Evolutionary conservation across 1,140 invertebrate genomes (phyloP), one percentile per base, ranked within the genome.

Genomic region (Coptotermes formosanus): DNA sequence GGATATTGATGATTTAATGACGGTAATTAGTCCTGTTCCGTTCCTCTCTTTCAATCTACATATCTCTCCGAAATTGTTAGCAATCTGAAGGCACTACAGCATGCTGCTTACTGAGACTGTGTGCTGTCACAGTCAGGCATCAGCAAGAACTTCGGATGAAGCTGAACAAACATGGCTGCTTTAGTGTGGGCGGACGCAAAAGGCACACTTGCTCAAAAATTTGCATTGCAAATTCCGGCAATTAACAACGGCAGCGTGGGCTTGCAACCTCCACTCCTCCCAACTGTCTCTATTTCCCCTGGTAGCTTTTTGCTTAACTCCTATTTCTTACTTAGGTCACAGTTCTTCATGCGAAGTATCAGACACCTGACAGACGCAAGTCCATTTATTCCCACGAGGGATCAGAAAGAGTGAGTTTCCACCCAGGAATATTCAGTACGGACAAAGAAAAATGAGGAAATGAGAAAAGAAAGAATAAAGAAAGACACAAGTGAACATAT

Each of bases 141-240:
- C 11, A 64, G 59, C 59, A 64, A 64, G 59, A 23, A 23, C 12
- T 12, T 1, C 59, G 59, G 21, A 64, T 64, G 19, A 21, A 7
- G 19, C 25, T 23, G 21, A 64, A 19, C 59, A 23, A 19, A 64
- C 9, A 48, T 48, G 14, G 45, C 45, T 7, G 14, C 45, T 48
- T 38, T 38, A 16, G 45, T 48, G 59, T n/a, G 25, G 59, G 21
- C 19, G 59, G 19, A n/a, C 19, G 59, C 21, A 8, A 23, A 64
- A 19, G 25, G 25, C 19, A 1, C 64, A 75, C 64, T 25, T 75
- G 25, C 64, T 75, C 7, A 25, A 30, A 75, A 25, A 75, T 75
- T 75, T 75, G 64, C 64, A 75, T n/a, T 75, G 64, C 64, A 75
- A 75, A 75, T 75, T 75, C 64, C n/a, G 25, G 64, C 64, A 75